These are phyloP conservation scores for Athrips mouffetella DNA, from an alignment of 2,888 invertebrate species.

Conservation along the genomic window DNA sequence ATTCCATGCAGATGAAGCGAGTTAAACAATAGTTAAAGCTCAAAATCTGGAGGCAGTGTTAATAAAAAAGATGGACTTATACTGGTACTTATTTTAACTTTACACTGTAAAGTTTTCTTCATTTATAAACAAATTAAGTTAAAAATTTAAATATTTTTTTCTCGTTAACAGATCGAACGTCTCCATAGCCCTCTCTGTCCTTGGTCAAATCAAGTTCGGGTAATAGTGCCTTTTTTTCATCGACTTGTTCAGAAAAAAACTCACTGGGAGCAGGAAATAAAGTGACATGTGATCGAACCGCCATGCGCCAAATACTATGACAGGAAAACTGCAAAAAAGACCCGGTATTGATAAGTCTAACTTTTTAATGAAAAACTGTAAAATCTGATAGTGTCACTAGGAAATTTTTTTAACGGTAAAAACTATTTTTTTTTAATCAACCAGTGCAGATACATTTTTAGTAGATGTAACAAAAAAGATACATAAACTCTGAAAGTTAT, in stretches of 20 bases:
- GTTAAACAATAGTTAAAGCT: too few species aligned
- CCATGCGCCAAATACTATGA: slow-evolving; percentile 50
- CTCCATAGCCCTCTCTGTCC: slow-evolving; percentile 34
- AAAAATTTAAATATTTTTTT: not conserved
- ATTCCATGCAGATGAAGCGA: too few species aligned
- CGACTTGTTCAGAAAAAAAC: slow-evolving; percentile 51
- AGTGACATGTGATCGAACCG: slow-evolving; percentile 61
- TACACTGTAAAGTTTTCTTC: not conserved
- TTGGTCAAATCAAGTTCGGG: slow-evolving; percentile 70
- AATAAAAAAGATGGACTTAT: too few species aligned
- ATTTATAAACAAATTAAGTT: not conserved
- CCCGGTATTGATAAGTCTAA: not conserved
- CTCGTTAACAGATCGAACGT: not conserved
- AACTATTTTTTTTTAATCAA: too few species aligned
- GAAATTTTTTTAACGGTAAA: too few species aligned
- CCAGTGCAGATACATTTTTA: too few species aligned
- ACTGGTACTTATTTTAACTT: too few species aligned
- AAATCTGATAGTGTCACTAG: not conserved
- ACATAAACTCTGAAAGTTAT: too few species aligned
- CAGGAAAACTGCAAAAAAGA: slow-evolving; percentile 22
- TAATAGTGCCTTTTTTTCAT: slow-evolving; percentile 73
- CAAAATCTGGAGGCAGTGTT: too few species aligned
- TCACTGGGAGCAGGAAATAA: slow-evolving; percentile 69
- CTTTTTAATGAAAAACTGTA: not conserved
- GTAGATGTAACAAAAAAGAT: too few species aligned